phyloP scores from a whole-genome alignment of 2,888 invertebrate genomes.

The Temnothorax rugatulus region DNA sequence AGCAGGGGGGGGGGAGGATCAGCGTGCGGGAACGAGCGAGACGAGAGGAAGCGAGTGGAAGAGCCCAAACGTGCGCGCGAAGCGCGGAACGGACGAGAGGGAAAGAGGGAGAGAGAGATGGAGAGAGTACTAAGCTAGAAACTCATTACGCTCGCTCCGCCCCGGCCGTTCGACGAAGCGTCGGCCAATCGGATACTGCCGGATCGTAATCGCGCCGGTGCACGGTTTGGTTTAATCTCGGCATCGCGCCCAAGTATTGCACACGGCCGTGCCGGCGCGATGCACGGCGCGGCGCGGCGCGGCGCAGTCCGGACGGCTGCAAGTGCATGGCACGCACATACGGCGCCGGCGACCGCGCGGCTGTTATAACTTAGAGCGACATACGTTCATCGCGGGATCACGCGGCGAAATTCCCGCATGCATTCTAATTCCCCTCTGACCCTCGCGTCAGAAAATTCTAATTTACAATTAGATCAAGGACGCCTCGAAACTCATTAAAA shows the following conservation, averaged over 20 bases:
- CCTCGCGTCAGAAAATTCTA: not conserved
- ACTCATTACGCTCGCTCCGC: constrained; percentile 86
- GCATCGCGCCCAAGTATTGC: constrained; percentile 78
- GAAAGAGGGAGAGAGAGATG: constrained; percentile 39
- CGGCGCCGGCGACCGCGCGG: not conserved
- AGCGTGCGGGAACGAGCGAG: not conserved
- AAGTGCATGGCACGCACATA: constrained; percentile 46
- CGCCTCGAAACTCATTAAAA: not conserved
- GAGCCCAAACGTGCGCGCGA: constrained; percentile 19
- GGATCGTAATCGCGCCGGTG: constrained; percentile 84
- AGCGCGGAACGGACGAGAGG: not conserved
- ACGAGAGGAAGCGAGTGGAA: constrained; percentile 44
- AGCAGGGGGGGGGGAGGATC: not conserved
- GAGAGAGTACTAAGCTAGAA: constrained; percentile 80
- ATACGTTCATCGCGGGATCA: not conserved
- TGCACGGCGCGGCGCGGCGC: constrained; percentile 42
- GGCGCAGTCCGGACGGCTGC: constrained; percentile 37
- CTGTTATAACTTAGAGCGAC: not conserved
- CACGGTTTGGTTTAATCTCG: constrained; percentile 84
- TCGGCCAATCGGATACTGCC: constrained; percentile 84
- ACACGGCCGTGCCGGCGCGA: constrained; percentile 59
- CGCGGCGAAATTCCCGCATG: not conserved
- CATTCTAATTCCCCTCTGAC: not conserved
- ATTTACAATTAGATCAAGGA: not conserved
- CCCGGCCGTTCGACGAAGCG: constrained; percentile 83